Conservation (phyloP, 2,888 invertebrate species). For the Euzophera pinguis region DNA sequence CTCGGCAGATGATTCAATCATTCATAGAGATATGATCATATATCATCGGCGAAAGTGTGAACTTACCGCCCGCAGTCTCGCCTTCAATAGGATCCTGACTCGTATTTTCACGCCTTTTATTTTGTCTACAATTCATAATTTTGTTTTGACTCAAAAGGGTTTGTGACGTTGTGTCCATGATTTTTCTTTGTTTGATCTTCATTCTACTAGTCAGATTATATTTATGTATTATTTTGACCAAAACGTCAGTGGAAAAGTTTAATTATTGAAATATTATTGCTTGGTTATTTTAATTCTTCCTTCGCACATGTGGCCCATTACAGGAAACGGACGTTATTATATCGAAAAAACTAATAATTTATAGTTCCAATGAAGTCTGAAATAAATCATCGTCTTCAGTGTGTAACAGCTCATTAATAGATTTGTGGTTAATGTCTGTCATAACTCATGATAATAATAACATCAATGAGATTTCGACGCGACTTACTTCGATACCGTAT, state of each 20-base stretch:
- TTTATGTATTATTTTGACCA: background rate
- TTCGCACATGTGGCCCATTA: constrained; percentile 35
- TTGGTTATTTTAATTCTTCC: constrained; percentile 22
- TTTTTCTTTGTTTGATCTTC: constrained; percentile 34
- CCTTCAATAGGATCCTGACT: constrained; percentile 54
- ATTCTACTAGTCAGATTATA: constrained; percentile 35
- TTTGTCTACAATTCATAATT: constrained; percentile 54
- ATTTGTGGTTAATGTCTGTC: constrained; percentile 33
- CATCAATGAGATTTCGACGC: constrained; percentile 14
- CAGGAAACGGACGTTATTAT: constrained; percentile 35
- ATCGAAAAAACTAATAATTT: constrained; percentile 38
- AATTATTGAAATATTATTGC: background rate
- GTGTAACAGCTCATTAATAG: constrained; percentile 31
- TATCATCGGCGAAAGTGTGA: constrained; percentile 76
- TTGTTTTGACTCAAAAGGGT: constrained; percentile 36
- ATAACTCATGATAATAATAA: constrained; percentile 29
- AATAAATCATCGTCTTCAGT: constrained; percentile 38
- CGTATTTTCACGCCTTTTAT: constrained; percentile 53
- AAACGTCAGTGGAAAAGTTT: background rate
- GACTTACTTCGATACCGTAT: background rate
- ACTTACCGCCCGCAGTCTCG: constrained; percentile 43
- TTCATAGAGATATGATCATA: constrained; percentile 74
- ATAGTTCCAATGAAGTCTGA: constrained; percentile 41
- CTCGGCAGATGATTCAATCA: constrained; percentile 75
- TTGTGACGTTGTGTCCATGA: constrained; percentile 30